A percentile compares a stretch with the other conserved stretches of the same genome.
These are phyloP conservation scores for Amaurobius ferox DNA, from an alignment of 2,888 invertebrate genomes.

Conservation along the genomic window DNA sequence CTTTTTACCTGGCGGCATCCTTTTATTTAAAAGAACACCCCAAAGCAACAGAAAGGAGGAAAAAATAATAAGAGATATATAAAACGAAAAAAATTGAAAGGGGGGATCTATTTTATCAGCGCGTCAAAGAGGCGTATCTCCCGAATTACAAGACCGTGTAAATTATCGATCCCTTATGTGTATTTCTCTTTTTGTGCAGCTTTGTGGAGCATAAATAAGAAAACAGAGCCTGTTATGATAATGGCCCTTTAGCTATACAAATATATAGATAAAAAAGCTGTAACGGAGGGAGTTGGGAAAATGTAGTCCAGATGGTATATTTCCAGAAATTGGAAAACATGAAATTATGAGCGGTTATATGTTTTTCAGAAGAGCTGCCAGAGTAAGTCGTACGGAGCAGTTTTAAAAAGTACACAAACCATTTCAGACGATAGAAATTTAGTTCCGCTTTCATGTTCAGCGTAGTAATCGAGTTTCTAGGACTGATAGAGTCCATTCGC, in stretches of 20 bases:
- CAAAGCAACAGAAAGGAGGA: conserved; percentile 22
- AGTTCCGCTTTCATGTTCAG: conserved; percentile 43
- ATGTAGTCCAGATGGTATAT: conserved; percentile 60
- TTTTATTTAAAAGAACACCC: conserved; percentile 19
- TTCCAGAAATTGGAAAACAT: conserved; percentile 47
- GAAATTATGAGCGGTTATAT: conserved; percentile 68
- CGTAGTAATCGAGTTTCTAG: conserved; percentile 25
- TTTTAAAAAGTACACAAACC: conserved; percentile 51
- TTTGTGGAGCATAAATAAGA: conserved; percentile 66
- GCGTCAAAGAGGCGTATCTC: conserved; percentile 52
- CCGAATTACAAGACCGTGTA: conserved; percentile 30
- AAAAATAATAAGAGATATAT: conserved; percentile 31
- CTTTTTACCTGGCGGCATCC: conserved; percentile 8
- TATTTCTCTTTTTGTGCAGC: conserved; percentile 53
- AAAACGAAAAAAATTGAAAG: conserved; percentile 1
- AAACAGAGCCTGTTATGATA: conserved; percentile 69
- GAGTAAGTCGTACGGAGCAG: conserved; percentile 42
- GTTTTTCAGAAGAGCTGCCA: conserved; percentile 23
- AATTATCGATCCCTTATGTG: conserved; percentile 66
- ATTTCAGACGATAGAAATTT: conserved; percentile 30
- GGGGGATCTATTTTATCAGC: conserved; percentile 20
- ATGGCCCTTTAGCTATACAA: conserved; percentile 56
- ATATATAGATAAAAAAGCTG: conserved; percentile 35
- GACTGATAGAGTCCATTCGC: conserved; percentile 33
- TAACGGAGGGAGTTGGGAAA: conserved; percentile 17